Percentiles rank a stretch among this genome's conserved stretches.
Conservation (phyloP, 2,113 vertebrate genomes). For the Amazona guildingii region DNA sequence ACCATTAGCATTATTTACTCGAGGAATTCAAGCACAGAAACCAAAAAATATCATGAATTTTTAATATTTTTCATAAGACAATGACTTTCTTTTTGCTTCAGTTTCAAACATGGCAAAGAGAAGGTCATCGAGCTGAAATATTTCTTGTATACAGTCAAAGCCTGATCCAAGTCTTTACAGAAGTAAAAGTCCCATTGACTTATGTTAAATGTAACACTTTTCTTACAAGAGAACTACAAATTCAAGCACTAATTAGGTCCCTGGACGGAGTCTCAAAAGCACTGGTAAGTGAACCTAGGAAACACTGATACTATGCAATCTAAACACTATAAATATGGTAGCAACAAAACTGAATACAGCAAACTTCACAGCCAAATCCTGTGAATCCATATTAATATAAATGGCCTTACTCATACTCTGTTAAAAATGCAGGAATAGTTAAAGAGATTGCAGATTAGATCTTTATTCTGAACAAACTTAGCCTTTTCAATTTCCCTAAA, state of each 20-base stretch:
- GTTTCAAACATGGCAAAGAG: conserved; percentile 38
- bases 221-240: conserved; percentile 51
- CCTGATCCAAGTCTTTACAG: conserved; percentile 40
- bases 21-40: conserved; percentile 60
- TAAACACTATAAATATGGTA: conserved; percentile 20
- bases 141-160: conserved; percentile 37
- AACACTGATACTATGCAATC: conserved; percentile 34
- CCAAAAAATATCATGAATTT: conserved; percentile 49
- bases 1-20: conserved; percentile 65
- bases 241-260: conserved; percentile 60
- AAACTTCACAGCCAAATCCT: not conserved
- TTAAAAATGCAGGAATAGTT: not conserved
- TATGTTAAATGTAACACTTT: conserved; percentile 53
- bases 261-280: conserved; percentile 36
- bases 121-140: conserved; percentile 11
- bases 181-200: conserved; percentile 59
- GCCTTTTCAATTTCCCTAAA: not conserved
- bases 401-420: not conserved
- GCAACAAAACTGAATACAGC: conserved; percentile 33
- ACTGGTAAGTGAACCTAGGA: not conserved
- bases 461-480: not conserved
- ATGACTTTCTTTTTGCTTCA: conserved; percentile 47
- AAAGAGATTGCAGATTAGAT: not conserved
- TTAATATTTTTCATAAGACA: conserved; percentile 66
- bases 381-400: not conserved